Conservation (phyloP, 2,113 vertebrate species). For the Mionectes macconnelli region DNA sequence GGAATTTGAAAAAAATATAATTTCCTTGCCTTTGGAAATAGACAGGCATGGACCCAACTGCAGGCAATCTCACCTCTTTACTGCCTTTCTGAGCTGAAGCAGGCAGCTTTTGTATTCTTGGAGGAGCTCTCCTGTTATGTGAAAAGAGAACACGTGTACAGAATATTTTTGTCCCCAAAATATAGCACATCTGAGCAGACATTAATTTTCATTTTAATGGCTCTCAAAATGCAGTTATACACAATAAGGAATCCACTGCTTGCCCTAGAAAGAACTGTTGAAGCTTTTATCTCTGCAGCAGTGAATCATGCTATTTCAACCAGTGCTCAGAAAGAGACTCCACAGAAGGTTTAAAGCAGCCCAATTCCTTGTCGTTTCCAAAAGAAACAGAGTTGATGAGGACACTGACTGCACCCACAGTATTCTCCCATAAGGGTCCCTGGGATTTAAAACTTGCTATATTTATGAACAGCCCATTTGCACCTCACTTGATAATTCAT, state of each 20-base stretch:
- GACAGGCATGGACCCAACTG: conserved; percentile 22
- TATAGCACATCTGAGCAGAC: background rate
- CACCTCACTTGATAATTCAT: background rate
- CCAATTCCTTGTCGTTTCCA: background rate
- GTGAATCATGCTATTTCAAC: background rate
- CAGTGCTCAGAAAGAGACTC: background rate
- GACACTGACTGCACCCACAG: background rate
- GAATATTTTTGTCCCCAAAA: background rate
- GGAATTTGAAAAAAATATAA: conserved; percentile 62
- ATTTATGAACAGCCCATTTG: background rate
- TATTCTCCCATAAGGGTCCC: background rate
- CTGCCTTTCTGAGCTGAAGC: background rate
- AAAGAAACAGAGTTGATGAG: background rate
- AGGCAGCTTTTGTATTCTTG: background rate
- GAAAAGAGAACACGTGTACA: background rate
- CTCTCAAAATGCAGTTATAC: background rate
- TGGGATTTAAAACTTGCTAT: background rate
- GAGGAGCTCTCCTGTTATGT: background rate
- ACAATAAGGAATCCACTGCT: background rate
- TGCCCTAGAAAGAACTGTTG: background rate
- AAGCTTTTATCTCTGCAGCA: background rate
- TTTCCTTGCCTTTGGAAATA: conserved; percentile 64
- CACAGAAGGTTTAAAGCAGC: background rate
- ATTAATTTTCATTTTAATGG: background rate
- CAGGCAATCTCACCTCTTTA: conserved; percentile 7